Base-by-base conservation (phyloP, 2,113 vertebrate genomes). In the Telmatochromis sp. region DNA sequence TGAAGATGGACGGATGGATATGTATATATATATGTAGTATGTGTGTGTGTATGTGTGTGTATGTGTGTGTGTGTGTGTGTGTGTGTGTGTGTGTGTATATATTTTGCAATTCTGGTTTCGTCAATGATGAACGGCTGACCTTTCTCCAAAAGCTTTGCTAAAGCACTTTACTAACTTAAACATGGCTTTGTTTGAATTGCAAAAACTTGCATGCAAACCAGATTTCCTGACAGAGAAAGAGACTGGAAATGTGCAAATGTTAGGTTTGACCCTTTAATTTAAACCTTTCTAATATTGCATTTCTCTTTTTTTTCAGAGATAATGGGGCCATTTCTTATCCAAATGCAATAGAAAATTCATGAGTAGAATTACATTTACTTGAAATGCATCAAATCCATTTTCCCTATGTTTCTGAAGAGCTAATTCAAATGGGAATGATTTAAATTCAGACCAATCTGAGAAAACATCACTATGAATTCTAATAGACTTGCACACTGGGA, bases 301-400 rank as follows among this genome's bases (percentile, higher is more conserved):
- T 85, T 89, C 7, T 70, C 63, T 21, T 85, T 85, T 85, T 57
- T 87, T 85, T 37, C 12, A 33, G 5, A 80, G 84, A 79, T 90
- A 89, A 58, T 78, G 28, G 73, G 11, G 15, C 58, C 14, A 82
- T 79, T 90, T 89, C 78, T 82, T 57, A 68, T 92, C 82, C 49
- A 73, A 86, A 84, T 35, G 26, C 33, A 70, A 37, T 15, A 23
- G 19, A 84, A 87, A 87, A 80, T 82, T 70, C 47, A 86, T 31
- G 31, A 88, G 65, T 60, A 17, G 15, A 90, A 89, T 89, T 81
- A 86, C 54, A 86, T 90, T 89, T 81, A 79, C 83, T 91, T 80
- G 33, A 89, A 87, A 89, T 26, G 80, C 26, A 47, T 88, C 68
- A 45, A 85, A 91, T 86, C 23, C 19, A 68, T 86, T 87, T 85